Evolutionary conservation across 2,113 vertebrate species (phyloP), one percentile per base, ranked within the genome.

Genomic region (Rhegmatorhina hoffmannsi): DNA sequence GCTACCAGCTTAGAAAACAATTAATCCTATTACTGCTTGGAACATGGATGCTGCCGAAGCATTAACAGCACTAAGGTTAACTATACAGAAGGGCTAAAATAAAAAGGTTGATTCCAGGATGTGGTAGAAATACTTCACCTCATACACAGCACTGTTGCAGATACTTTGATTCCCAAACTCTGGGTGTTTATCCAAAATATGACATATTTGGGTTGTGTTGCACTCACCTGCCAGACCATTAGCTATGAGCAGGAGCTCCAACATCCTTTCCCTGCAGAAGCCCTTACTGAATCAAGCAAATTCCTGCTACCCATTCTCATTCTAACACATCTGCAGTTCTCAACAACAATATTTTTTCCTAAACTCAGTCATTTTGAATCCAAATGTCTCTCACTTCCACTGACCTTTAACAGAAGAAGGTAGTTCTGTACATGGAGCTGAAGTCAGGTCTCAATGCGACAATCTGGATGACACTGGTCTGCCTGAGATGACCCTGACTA

Each of bases 1-100:
- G 84, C 63, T 72, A 88, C 26, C 43, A 75, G 46, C 59, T 82
- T 78, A 91, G 56, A 84, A 95, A 94, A 91, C 94, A 95, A 97
- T 86, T 95, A 96, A 96, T 87, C 84, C 70, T 81, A 10, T 93
- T 92, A 74, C 10, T 59, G 50, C 58, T 82, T 67, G 50, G 66
- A 84, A 79, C n/a, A 58, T 6, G 50, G 60, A 55, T 19, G 62
- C n/a, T 75, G 50, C 7, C 28, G 43, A 68, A 87, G 78, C 46
- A 36, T 33, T 14, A 89, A 23, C 8, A 28, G 46, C 56, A 84
- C 12, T 29, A 82, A 84, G 25, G 40, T 50, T 67, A 89, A 90
- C 69, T 26, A 33, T 29, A n/a, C 46, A 62, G 56, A 46, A n/a
- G 10, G 7, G 50, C 46, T 64, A 58, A 72, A 7, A 46, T 33